Evolutionary conservation across 2,113 vertebrate genomes (phyloP).

Genomic region (Saguinus imperator): DNA sequence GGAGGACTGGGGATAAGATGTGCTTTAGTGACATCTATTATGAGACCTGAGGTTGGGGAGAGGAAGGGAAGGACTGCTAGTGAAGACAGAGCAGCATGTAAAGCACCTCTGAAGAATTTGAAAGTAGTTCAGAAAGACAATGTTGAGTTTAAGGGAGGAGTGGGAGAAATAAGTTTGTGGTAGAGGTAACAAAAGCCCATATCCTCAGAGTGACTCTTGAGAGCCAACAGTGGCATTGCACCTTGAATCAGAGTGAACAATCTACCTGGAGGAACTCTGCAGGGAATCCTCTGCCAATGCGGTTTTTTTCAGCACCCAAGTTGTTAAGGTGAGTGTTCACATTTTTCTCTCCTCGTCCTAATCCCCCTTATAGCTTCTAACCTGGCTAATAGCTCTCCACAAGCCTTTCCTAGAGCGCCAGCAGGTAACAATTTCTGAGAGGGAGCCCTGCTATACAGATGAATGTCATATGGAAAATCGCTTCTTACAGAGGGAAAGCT

Average conservation of each 20-base stretch:
- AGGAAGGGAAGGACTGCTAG: background rate
- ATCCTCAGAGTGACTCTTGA: background rate
- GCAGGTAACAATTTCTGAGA: slow-evolving; percentile 31
- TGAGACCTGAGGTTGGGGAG: background rate
- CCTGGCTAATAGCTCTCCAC: background rate
- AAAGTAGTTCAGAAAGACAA: background rate
- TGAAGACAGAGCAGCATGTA: background rate
- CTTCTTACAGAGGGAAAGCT: background rate
- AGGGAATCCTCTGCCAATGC: background rate
- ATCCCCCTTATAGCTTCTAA: slow-evolving; percentile 13
- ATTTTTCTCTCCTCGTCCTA: slow-evolving; percentile 5
- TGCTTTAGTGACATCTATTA: background rate
- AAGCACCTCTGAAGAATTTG: background rate
- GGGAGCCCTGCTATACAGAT: background rate
- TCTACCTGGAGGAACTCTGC: background rate
- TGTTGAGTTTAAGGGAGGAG: background rate
- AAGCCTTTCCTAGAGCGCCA: background rate
- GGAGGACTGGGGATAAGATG: background rate
- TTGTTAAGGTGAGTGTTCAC: background rate
- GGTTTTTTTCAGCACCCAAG: slow-evolving; percentile 26
- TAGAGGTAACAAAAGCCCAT: background rate
- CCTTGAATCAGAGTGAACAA: background rate
- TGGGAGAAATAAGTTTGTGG: background rate
- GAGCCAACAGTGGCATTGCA: background rate
- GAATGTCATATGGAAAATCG: background rate